Percentiles rank a stretch among this genome's conserved stretches.
phyloP scores from a whole-genome alignment of 2,113 vertebrate genomes.

The Oenanthe melanoleuca region DNA sequence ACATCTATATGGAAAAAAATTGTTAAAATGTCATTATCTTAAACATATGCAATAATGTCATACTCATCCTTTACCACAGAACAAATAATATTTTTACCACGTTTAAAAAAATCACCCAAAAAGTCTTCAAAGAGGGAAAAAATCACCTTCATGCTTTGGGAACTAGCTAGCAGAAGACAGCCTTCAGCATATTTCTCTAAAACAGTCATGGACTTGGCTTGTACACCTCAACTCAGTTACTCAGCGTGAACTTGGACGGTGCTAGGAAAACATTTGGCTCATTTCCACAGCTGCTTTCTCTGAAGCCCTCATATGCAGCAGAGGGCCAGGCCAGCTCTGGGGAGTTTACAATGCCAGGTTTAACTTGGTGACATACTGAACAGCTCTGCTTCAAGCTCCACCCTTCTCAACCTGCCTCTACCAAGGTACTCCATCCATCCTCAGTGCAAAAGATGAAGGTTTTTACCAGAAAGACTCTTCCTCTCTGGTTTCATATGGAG shows the following conservation, averaged over 20 bases:
- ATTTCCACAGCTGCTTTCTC: conserved; percentile 27
- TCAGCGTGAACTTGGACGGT: conserved; percentile 42
- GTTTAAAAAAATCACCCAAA: not conserved
- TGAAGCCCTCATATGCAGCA: not conserved
- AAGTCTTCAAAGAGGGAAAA: not conserved
- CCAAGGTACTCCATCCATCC: not conserved
- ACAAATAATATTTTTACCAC: not conserved
- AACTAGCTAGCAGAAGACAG: conserved; percentile 37
- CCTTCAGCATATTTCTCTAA: conserved; percentile 38
- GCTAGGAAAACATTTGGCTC: conserved; percentile 13
- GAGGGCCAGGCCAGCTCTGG: not conserved
- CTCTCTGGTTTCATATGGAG: not conserved
- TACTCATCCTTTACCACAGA: not conserved
- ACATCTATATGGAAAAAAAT: not conserved
- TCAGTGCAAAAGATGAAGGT: not conserved
- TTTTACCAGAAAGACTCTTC: not conserved
- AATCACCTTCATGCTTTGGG: not conserved
- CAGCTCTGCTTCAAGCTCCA: not conserved
- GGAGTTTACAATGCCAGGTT: not conserved
- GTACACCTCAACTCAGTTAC: conserved; percentile 24
- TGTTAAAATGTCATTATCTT: not conserved
- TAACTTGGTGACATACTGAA: not conserved
- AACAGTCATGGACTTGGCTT: conserved; percentile 58
- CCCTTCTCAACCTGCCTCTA: not conserved
- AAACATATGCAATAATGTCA: not conserved